Conservation (phyloP, 2,113 vertebrate species). For the Pao palembangensis region DNA sequence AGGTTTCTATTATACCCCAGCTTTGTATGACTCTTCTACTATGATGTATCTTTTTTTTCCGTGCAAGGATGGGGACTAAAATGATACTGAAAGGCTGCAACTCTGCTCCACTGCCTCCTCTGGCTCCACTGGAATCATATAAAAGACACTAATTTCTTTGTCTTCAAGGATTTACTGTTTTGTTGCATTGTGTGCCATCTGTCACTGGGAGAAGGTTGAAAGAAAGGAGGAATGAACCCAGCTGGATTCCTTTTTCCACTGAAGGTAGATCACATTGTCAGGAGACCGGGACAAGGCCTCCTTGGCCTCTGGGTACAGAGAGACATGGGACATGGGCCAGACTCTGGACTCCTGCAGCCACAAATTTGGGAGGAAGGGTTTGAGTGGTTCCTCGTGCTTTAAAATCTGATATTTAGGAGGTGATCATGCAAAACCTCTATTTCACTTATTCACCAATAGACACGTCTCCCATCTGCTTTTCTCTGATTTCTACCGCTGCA, state of each 20-base stretch:
- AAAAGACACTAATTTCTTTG: constrained; percentile 69
- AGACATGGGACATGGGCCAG: constrained; percentile 40
- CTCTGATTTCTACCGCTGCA: neutral
- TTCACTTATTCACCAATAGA: neutral
- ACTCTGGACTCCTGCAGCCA: constrained; percentile 27
- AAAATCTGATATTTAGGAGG: constrained; percentile 12
- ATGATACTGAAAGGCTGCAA: constrained; percentile 59
- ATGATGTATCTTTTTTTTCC: constrained; percentile 50
- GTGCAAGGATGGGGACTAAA: constrained; percentile 59
- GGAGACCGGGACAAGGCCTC: constrained; percentile 53
- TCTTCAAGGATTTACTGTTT: constrained; percentile 61
- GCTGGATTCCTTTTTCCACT: constrained; percentile 65
- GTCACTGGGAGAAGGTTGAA: constrained; percentile 74
- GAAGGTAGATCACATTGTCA: constrained; percentile 68
- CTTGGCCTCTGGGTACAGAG: constrained; percentile 43
- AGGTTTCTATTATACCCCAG: constrained; percentile 58
- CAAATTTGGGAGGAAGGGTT: constrained; percentile 30
- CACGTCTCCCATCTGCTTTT: neutral
- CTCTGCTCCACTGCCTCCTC: constrained; percentile 55
- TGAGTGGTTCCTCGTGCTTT: constrained; percentile 16
- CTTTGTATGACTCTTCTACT: constrained; percentile 54
- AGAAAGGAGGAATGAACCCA: constrained; percentile 62
- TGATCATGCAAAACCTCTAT: neutral
- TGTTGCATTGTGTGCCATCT: constrained; percentile 70
- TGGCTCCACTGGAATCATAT: constrained; percentile 63